Percentiles rank a stretch among this genome's conserved stretches.
Evolutionary conservation across 2,797 vertebrate species (phyloP).

Genomic region (Sciaenops ocellatus): DNA sequence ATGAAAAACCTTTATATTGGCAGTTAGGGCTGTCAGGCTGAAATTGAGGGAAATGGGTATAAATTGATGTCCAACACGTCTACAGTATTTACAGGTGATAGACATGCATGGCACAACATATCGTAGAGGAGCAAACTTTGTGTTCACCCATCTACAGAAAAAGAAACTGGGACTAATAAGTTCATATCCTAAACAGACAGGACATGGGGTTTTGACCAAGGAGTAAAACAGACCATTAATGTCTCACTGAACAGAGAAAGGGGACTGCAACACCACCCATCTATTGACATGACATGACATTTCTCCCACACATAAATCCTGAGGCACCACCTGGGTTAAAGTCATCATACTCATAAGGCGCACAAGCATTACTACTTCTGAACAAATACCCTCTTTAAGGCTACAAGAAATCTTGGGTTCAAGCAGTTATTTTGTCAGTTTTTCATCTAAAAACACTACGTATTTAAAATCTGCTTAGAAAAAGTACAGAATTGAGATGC

Average conservation of each 20-base stretch:
- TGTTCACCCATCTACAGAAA: background rate
- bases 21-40: background rate
- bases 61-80: background rate
- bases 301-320: too few species aligned
- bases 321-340: too few species aligned
- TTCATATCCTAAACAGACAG: background rate
- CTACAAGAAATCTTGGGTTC: too few species aligned
- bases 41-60: too few species aligned
- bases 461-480: background rate
- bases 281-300: too few species aligned
- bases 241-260: background rate
- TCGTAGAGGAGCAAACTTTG: background rate
- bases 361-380: too few species aligned
- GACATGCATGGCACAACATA: background rate
- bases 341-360: too few species aligned
- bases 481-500: background rate
- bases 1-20: conserved; percentile 14
- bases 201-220: background rate
- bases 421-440: too few species aligned
- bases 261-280: too few species aligned
- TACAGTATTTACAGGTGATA: background rate
- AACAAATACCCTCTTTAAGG: too few species aligned
- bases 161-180: background rate
- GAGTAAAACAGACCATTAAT: background rate
- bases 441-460: background rate